phyloP scores from a whole-genome alignment of 2,113 vertebrate genomes.

The Nibea coibor region DNA sequence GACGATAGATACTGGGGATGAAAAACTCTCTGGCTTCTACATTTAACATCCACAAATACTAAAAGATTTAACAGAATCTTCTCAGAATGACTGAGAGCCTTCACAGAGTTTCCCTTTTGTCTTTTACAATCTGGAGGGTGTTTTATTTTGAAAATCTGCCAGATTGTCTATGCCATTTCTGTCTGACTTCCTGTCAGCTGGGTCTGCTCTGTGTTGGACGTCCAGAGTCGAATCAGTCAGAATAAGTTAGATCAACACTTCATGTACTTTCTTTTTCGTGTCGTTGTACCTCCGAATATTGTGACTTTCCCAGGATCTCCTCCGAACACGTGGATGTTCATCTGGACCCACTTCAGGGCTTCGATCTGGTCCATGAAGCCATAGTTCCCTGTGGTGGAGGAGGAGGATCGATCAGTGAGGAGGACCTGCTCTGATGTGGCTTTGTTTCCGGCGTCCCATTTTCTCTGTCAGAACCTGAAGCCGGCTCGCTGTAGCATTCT shows the following conservation, averaged over 20 bases:
- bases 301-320: constrained; percentile 85
- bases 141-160: no score
- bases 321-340: constrained; percentile 84
- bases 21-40: no score
- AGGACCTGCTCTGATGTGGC: constrained; percentile 30
- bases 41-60: no score
- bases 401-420: constrained; percentile 11
- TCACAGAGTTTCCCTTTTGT: no score
- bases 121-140: no score
- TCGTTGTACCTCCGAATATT: constrained; percentile 82
- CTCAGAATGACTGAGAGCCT: no score
- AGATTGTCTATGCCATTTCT: no score
- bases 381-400: constrained; percentile 81
- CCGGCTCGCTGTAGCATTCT: not conserved
- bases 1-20: no score
- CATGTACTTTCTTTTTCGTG: not conserved
- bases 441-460: constrained; percentile 49
- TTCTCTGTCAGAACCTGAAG: constrained; percentile 46
- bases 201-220: no score
- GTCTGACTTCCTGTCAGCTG: no score
- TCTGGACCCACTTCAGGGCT: constrained; percentile 85
- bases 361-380: constrained; percentile 88
- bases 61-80: no score
- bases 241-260: not conserved
- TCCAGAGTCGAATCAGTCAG: no score